These are phyloP conservation scores for Pandemis heparana DNA, from an alignment of 2,888 invertebrate species.

Conservation along the genomic window DNA sequence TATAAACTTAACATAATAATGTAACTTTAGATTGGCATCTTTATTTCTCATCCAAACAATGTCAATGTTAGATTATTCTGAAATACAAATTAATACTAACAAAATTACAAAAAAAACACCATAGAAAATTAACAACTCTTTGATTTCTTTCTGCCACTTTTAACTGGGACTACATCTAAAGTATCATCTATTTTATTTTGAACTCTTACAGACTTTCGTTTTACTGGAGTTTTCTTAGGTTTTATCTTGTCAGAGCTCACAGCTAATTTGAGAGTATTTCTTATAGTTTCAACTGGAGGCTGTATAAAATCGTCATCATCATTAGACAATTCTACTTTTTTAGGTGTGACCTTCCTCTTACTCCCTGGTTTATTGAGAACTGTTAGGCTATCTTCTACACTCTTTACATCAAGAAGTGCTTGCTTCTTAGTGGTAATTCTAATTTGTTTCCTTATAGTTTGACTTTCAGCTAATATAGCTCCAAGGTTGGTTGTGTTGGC, in stretches of 20 bases:
- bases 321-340: conserved; percentile 41
- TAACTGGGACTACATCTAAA: conserved; percentile 12
- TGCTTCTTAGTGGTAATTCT: conserved; percentile 45
- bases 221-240: conserved; percentile 33
- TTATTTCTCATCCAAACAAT: no score
- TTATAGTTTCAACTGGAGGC: conserved; percentile 38
- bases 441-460: conserved; percentile 41
- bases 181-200: conserved; percentile 43
- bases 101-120: background rate
- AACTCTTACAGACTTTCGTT: conserved; percentile 47
- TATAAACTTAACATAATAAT: background rate
- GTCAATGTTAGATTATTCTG: background rate
- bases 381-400: conserved; percentile 33
- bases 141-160: conserved; percentile 30
- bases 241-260: background rate
- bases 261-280: conserved; percentile 18
- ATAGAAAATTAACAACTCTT: conserved; percentile 16
- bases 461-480: conserved; percentile 38
- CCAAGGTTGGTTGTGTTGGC: conserved; percentile 5
- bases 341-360: conserved; percentile 53
- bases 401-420: conserved; percentile 16
- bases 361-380: conserved; percentile 43
- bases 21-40: background rate
- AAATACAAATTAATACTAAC: background rate
- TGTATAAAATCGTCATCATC: conserved; percentile 49